phyloP scores from a whole-genome alignment of 1,140 invertebrate species.

The Atta texana region DNA sequence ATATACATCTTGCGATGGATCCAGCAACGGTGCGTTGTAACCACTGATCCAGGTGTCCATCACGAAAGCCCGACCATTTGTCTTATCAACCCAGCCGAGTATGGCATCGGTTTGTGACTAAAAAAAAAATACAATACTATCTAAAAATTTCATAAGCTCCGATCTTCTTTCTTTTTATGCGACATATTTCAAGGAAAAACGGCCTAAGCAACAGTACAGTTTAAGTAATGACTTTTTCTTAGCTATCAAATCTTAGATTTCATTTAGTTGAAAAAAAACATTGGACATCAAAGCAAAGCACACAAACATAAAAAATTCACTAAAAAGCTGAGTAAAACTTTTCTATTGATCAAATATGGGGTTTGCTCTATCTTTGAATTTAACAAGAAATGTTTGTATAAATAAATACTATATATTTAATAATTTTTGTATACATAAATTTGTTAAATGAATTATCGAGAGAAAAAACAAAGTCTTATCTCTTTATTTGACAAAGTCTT shows the following conservation, averaged over 20 bases:
- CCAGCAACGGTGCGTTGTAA: constrained; percentile 92
- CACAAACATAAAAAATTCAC: no score
- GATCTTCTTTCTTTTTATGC: background rate
- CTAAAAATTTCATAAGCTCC: background rate
- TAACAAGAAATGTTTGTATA: no score
- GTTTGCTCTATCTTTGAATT: no score
- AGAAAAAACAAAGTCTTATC: background rate
- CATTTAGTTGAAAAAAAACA: background rate
- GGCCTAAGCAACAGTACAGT: no score
- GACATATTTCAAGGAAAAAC: background rate
- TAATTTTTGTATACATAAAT: no score
- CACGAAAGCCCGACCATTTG: constrained; percentile 91
- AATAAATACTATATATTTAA: no score
- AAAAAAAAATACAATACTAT: background rate
- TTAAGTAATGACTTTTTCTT: no score
- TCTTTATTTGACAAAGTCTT: constrained; percentile 65
- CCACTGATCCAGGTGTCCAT: constrained; percentile 96
- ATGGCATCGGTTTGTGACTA: constrained; percentile 94
- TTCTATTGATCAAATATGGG: no score
- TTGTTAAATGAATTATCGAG: background rate
- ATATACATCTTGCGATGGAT: constrained; percentile 92
- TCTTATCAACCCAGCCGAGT: constrained; percentile 94
- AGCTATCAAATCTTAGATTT: background rate
- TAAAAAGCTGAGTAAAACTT: no score
- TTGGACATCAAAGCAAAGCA: background rate